Evolutionary conservation across 2,888 invertebrate species (phyloP), one percentile per base, ranked within the genome.

Genomic region (Panopea generosa): DNA sequence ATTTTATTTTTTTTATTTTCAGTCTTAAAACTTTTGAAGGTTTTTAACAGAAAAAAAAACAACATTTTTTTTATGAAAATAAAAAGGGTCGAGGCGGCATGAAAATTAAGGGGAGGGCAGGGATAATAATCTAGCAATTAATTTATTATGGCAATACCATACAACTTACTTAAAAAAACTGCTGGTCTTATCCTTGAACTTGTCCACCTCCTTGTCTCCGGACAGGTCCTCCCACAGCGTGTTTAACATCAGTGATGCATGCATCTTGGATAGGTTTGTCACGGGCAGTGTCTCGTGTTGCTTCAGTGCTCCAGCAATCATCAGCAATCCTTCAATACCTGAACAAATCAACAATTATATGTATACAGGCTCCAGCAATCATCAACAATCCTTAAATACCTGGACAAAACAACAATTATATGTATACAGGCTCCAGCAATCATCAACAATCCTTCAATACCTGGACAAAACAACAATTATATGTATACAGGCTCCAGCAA

Each of bases 181-280:
- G 29, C 87, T 84, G 61, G 90, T 90, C 43, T 87, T 87, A 1
- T 87, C 89, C 59, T 88, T 86, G 83, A 87, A 92, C 67, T 77
- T 83, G 18, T 91, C 90, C 26, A 93, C 82, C 73, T 93, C 82
- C 88, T 90, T 95, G 93, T 99, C 99, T 90, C 97, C 97, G 90
- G 97, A 97, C 96, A 98, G 97, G 90, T 98, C 98, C 87, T 99
- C 98, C 93, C 98, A 99, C 73, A 99, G 95, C 87, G 96, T 95
- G 1, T 97, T 95, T 71, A 99, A 94, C 84, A 98, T 97, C 14
- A 98, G 97, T 0, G 99, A 96, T 0, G 97, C 96, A 87, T 99
- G 96, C 33, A 98, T 97, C 76, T 96, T 94, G 0, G 99, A 98
- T 16, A 97, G 97, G 0, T 95, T 93, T 1, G 98, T 97, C 45